Percentiles rank a stretch among this genome's conserved stretches.
Evolutionary conservation across 2,113 vertebrate species (phyloP).

Genomic region (Eurystomus gularis): DNA sequence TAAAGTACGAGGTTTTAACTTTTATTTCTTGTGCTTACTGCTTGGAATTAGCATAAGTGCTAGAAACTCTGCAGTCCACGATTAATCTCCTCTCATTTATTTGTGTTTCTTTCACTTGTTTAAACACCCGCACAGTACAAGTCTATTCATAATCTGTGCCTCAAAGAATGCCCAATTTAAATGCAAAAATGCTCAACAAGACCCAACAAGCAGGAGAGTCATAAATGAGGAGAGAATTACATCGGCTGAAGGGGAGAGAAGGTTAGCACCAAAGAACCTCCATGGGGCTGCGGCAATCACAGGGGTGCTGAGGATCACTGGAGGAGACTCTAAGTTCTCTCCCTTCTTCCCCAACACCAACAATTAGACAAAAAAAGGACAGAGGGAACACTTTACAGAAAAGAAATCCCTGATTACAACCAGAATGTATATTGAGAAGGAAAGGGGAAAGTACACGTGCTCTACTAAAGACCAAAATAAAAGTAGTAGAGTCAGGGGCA

Average conservation of each 20-base stretch:
- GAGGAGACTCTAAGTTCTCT: background rate
- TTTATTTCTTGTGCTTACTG: background rate
- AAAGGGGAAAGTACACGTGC: background rate
- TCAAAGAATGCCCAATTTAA: constrained; percentile 1
- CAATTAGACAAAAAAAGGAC: background rate
- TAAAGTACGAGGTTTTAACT: background rate
- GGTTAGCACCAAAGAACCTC: background rate
- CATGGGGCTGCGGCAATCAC: background rate
- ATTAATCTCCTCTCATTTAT: background rate
- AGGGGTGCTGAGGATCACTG: background rate
- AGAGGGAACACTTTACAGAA: background rate
- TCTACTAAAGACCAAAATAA: background rate
- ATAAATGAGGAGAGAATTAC: background rate
- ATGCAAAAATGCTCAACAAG: constrained; percentile 48
- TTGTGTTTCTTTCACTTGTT: background rate
- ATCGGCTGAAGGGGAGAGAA: background rate
- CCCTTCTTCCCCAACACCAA: background rate
- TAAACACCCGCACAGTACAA: background rate
- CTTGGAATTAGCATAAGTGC: background rate
- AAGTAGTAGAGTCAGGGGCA: background rate
- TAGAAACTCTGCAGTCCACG: background rate
- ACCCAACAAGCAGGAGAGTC: constrained; percentile 10
- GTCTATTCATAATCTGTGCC: constrained; percentile 21
- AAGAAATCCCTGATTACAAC: background rate
- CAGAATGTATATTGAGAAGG: background rate